Evolutionary conservation across 23 tunicate genomes (phyloP).

Genomic region (Corella eumyota): DNA sequence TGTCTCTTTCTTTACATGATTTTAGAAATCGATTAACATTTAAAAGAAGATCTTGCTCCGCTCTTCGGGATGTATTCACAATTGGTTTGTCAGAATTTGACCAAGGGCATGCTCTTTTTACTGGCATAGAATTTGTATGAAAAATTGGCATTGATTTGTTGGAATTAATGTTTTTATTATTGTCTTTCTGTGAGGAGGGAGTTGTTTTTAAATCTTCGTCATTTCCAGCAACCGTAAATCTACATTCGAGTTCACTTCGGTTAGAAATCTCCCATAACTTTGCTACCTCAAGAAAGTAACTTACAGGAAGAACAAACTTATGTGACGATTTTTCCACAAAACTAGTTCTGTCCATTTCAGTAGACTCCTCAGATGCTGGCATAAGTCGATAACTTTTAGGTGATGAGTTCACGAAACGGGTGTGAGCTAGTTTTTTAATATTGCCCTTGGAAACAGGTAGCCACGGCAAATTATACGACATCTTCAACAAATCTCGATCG

Average conservation of each 20-base stretch:
- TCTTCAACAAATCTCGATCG: too few species aligned
- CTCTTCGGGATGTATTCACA: constrained; percentile 5
- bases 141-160: constrained; percentile 31
- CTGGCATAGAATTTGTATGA: constrained; percentile 21
- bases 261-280: constrained; percentile 77
- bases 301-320: constrained; percentile 47
- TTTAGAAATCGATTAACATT: constrained; percentile 56
- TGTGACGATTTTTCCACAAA: constrained; percentile 96
- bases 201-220: constrained; percentile 9
- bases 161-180: background rate
- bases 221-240: constrained; percentile 62
- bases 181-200: background rate
- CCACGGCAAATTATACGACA: constrained; percentile 21
- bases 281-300: constrained; percentile 77
- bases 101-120: background rate
- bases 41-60: constrained; percentile 36
- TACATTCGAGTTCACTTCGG: constrained; percentile 87
- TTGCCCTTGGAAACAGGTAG: constrained; percentile 70
- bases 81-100: background rate
- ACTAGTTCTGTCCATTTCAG: constrained; percentile 69
- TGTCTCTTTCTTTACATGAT: constrained; percentile 35
- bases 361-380: constrained; percentile 88
- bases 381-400: constrained; percentile 81
- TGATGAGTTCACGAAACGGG: constrained; percentile 80
- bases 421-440: constrained; percentile 69